phyloP scores from a whole-genome alignment of 2,113 vertebrate species.

The Corythornis madagascariensis region DNA sequence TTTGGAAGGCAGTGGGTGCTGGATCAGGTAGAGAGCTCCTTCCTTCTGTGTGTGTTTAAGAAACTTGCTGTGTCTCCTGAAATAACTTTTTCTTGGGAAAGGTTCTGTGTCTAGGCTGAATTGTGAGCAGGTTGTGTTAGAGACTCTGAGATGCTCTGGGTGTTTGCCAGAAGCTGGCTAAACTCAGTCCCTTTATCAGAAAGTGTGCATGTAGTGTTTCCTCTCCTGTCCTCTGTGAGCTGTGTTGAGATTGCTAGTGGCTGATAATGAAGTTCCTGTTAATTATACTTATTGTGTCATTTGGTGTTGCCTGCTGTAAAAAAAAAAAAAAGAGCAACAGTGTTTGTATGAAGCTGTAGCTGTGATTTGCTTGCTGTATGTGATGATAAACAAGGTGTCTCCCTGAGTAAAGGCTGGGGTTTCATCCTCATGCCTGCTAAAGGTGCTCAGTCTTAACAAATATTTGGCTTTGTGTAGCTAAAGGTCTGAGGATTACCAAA shows the following conservation, averaged over 20 bases:
- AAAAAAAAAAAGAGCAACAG: neutral
- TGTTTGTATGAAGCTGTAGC: neutral
- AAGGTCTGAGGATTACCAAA: neutral
- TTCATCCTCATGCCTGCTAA: neutral
- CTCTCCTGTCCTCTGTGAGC: neutral
- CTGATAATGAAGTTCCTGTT: neutral
- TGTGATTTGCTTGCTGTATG: neutral
- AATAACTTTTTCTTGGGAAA: neutral
- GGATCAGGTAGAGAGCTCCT: neutral
- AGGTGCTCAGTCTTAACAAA: neutral
- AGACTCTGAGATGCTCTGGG: neutral
- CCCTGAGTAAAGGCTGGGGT: neutral
- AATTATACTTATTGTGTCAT: neutral
- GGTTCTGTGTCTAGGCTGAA: neutral
- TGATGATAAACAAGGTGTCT: neutral
- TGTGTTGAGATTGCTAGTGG: neutral
- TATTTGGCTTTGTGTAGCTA: neutral
- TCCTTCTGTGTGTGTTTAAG: neutral
- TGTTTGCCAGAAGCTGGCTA: neutral
- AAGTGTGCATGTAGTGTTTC: neutral
- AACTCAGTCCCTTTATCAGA: neutral
- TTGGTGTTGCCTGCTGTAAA: neutral
- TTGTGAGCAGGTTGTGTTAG: neutral
- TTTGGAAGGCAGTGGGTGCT: constrained; percentile 1
- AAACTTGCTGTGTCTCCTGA: neutral